Conservation (phyloP, 30 jellyfish, hydroid and myxozoan species). For the Aurelia sp. region DNA sequence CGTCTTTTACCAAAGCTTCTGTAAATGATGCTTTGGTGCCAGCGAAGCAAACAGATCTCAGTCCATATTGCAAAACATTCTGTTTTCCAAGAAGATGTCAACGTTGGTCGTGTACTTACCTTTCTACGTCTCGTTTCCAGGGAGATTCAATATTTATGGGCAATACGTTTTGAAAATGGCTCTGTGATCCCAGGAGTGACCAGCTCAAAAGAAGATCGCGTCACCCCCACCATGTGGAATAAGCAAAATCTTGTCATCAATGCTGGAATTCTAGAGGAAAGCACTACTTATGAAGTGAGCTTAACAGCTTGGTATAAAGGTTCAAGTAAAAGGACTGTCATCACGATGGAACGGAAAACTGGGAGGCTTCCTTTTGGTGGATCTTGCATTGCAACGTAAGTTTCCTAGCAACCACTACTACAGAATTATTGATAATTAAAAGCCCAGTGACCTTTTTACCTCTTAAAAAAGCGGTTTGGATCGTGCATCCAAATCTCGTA, state of each 20-base stretch:
- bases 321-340: conserved; percentile 5
- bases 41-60: neutral
- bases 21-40: no score
- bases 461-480: no score
- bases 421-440: no score
- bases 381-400: conserved; percentile 50
- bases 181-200: neutral
- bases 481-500: no score
- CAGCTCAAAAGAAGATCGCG: neutral
- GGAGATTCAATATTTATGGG: conserved; percentile 42
- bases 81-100: neutral
- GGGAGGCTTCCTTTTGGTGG: conserved; percentile 69
- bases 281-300: conserved; percentile 15
- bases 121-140: neutral
- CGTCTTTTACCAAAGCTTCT: no score
- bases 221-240: conserved; percentile 54
- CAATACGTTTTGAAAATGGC: neutral
- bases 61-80: neutral
- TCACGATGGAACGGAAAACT: conserved; percentile 27
- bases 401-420: no score
- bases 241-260: conserved; percentile 70
- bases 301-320: conserved; percentile 29
- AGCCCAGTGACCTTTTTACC: no score
- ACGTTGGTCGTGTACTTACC: neutral
- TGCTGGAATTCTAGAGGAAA: conserved; percentile 35